A percentile compares a stretch with the other conserved stretches of the same genome.
Conservation (phyloP, 2,888 invertebrate species). For the Chaetogeoica ovagalla region DNA sequence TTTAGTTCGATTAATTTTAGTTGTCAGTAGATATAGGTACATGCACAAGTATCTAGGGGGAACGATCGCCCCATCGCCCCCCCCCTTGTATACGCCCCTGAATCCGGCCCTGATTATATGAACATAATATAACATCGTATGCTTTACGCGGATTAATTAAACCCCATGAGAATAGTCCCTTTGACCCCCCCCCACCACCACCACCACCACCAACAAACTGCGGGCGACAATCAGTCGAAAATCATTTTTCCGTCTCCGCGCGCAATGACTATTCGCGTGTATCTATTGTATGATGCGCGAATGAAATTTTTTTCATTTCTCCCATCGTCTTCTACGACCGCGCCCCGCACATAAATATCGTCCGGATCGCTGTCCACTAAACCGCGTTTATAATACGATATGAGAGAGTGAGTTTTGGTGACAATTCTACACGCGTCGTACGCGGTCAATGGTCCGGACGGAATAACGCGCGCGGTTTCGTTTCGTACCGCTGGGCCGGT, state of each 20-base stretch:
- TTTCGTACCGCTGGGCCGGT: not conserved
- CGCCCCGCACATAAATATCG: conserved; percentile 23
- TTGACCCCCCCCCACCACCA: too few species aligned
- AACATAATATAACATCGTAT: too few species aligned
- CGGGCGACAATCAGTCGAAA: not conserved
- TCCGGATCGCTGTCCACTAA: not conserved
- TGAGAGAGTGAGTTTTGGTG: not conserved
- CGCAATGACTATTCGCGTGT: not conserved
- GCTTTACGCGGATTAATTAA: too few species aligned
- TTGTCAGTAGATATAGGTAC: too few species aligned
- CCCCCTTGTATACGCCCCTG: too few species aligned
- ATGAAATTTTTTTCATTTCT: conserved; percentile 28
- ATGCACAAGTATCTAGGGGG: too few species aligned
- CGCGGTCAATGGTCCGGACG: conserved; percentile 34
- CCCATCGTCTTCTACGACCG: conserved; percentile 24
- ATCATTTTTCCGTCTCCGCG: conserved; percentile 7
- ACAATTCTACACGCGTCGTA: too few species aligned
- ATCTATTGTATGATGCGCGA: not conserved
- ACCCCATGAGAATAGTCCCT: too few species aligned
- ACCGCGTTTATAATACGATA: not conserved
- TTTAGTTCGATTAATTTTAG: too few species aligned
- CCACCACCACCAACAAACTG: too few species aligned
- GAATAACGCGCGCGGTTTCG: conserved; percentile 1
- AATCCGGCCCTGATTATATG: too few species aligned
- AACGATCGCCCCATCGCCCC: too few species aligned